A percentile compares a stretch with the other conserved stretches of the same genome.
These are phyloP conservation scores for Torymus auratus DNA, from an alignment of 2,888 invertebrate genomes.

Conservation along the genomic window DNA sequence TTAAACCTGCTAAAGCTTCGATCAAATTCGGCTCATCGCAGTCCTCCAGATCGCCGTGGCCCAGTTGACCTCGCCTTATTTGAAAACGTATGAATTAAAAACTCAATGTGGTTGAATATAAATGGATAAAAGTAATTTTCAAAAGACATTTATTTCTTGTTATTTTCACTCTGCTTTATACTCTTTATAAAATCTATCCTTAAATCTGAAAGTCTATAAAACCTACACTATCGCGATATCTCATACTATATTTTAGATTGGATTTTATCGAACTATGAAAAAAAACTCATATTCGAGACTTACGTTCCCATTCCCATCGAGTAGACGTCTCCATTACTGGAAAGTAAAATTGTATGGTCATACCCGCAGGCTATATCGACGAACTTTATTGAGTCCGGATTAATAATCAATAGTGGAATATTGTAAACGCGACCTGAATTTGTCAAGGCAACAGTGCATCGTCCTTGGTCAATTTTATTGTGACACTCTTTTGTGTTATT, in stretches of 20 bases:
- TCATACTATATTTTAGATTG: too few relatives aligned
- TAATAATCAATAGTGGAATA: constrained; percentile 80
- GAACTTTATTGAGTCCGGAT: constrained; percentile 79
- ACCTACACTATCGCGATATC: too few relatives aligned
- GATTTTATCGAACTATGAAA: too few relatives aligned
- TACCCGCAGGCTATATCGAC: constrained; percentile 86
- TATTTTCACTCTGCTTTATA: too few relatives aligned
- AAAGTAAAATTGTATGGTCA: constrained; percentile 87
- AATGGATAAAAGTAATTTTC: too few relatives aligned
- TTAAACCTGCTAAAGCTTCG: constrained; percentile 86
- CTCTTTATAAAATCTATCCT: too few relatives aligned
- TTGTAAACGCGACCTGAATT: constrained; percentile 80
- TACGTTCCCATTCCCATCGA: constrained; percentile 92
- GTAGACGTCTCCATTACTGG: constrained; percentile 85
- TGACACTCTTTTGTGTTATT: constrained; percentile 63
- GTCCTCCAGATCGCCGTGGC: constrained; percentile 84
- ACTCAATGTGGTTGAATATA: too few relatives aligned
- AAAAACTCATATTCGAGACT: constrained; percentile 57
- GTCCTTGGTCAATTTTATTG: constrained; percentile 67
- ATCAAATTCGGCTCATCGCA: constrained; percentile 82
- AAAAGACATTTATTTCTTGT: too few relatives aligned
- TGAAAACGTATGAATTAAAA: neutral
- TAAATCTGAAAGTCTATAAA: too few relatives aligned
- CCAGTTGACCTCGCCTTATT: constrained; percentile 90
- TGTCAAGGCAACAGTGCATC: constrained; percentile 69